Percentiles rank a stretch among this genome's conserved stretches.
phyloP scores from a whole-genome alignment of 37 sponge, comb jelly and placozoan genomes.

The Tethya wilhelma region DNA sequence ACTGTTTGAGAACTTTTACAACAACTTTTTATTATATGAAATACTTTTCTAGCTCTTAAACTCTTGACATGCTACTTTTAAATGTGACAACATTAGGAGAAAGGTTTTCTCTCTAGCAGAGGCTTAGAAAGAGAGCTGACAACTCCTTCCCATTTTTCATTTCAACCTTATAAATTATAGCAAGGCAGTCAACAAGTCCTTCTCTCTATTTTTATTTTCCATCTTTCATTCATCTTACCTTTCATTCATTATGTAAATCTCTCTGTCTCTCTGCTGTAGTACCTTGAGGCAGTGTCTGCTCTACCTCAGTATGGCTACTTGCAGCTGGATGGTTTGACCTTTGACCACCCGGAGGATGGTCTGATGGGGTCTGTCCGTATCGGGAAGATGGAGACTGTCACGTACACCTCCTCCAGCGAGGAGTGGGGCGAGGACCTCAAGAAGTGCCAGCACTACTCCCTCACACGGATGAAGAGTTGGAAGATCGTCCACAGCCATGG shows the following conservation, averaged over 20 bases:
- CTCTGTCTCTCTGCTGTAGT: conserved; percentile 18
- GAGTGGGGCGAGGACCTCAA: background rate
- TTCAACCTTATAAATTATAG: no score
- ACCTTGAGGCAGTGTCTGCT: conserved; percentile 17
- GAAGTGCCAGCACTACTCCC: conserved; percentile 5
- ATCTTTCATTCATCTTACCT: no score
- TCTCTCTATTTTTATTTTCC: no score
- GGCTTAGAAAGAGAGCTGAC: background rate
- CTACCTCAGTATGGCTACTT: conserved; percentile 36
- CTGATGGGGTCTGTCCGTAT: conserved; percentile 29
- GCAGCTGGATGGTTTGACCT: conserved; percentile 29
- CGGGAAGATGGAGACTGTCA: conserved; percentile 40
- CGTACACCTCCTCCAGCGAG: conserved; percentile 3
- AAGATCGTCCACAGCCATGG: conserved; percentile 38
- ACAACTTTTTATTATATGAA: no score
- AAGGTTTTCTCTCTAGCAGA: background rate
- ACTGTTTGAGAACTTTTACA: no score
- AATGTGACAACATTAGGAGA: background rate
- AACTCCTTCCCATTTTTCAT: no score
- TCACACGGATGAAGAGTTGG: conserved; percentile 60
- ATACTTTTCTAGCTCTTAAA: background rate
- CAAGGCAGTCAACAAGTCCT: no score
- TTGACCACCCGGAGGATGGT: conserved; percentile 31
- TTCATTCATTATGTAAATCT: background rate
- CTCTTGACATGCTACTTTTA: background rate